Conservation (phyloP, 2,797 vertebrate genomes). For the Ataeniobius toweri region DNA sequence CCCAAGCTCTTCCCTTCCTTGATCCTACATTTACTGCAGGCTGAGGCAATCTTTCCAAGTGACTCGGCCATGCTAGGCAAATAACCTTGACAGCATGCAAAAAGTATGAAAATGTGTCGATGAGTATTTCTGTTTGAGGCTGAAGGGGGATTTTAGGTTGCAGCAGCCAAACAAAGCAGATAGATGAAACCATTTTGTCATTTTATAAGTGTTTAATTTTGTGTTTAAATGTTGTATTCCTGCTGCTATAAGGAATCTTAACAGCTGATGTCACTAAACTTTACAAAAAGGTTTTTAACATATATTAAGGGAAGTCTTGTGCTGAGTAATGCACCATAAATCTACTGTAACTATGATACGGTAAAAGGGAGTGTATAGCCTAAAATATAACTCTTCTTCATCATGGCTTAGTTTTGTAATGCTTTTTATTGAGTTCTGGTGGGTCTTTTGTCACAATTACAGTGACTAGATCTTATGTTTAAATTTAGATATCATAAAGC, state of each 20-base stretch:
- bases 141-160: neutral
- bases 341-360: neutral
- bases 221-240: neutral
- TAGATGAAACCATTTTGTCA: neutral
- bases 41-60: slow-evolving; percentile 76
- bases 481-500: neutral
- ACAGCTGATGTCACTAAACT: neutral
- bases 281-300: neutral
- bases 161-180: neutral
- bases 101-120: slow-evolving; percentile 61
- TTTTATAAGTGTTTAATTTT: neutral
- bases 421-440: neutral
- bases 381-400: neutral
- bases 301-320: neutral
- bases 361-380: neutral
- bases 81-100: slow-evolving; percentile 72
- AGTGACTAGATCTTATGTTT: neutral
- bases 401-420: neutral
- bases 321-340: neutral
- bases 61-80: slow-evolving; percentile 76
- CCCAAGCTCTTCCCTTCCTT: slow-evolving; percentile 70
- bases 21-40: slow-evolving; percentile 68
- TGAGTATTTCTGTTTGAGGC: slow-evolving; percentile 1
- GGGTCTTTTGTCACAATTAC: neutral
- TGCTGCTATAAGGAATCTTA: neutral